phyloP scores from a whole-genome alignment of 1,140 invertebrate genomes.

The Brachystomella parvula region DNA sequence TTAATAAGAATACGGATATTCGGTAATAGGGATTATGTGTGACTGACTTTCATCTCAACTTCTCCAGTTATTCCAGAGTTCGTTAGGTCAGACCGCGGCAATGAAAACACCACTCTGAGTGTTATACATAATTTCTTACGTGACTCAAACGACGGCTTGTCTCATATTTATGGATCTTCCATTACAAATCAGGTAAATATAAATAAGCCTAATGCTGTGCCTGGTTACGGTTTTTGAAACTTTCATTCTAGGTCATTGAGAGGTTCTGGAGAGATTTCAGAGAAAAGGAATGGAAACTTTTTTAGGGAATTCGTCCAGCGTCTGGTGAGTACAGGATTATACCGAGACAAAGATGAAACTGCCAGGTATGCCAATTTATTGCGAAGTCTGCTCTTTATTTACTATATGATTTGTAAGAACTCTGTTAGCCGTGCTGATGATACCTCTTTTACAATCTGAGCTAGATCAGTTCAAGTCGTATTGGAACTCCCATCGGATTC shows the following conservation, averaged over 20 bases:
- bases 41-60: not conserved
- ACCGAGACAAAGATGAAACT: not conserved
- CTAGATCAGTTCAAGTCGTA: not conserved
- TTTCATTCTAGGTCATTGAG: not conserved
- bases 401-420: not conserved
- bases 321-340: not conserved
- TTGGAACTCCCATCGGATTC: conserved; percentile 1
- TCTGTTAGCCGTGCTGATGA: not conserved
- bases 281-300: not conserved
- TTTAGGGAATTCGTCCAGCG: not conserved
- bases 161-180: not conserved
- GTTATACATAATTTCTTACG: not conserved
- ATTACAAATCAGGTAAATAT: conserved; percentile 3
- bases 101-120: not conserved
- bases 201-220: not conserved
- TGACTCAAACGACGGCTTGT: not conserved
- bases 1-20: not conserved
- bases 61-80: not conserved
- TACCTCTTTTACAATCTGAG: not conserved
- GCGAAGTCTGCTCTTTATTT: not conserved
- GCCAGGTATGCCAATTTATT: not conserved
- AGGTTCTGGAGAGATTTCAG: not conserved
- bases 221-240: not conserved
- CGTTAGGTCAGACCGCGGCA: not conserved
- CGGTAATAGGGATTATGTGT: not conserved